Evolutionary conservation across 1,140 invertebrate species (phyloP).

Genomic region (Hylaeus volcanicus): DNA sequence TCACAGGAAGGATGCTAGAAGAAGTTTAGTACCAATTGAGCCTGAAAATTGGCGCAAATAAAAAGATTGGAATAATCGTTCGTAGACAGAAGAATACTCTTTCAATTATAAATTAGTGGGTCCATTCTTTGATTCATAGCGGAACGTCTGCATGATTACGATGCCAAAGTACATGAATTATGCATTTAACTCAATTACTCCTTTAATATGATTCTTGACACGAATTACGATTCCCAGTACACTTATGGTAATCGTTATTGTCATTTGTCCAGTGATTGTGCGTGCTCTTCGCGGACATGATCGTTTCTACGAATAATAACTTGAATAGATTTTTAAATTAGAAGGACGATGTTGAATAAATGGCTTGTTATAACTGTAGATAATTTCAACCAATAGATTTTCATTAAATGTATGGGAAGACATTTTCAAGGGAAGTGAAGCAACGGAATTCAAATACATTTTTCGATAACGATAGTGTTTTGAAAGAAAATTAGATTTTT

Average conservation of each 20-base stretch:
- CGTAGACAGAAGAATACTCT: background rate
- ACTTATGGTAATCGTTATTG: conserved; percentile 5
- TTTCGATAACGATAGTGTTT: background rate
- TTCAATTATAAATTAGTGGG: conserved; percentile 33
- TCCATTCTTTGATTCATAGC: conserved; percentile 19
- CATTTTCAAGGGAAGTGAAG: background rate
- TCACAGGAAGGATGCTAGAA: too few species aligned
- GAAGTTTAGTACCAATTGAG: background rate
- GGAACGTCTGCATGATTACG: background rate
- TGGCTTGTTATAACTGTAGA: too few species aligned
- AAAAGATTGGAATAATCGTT: background rate
- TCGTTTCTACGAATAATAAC: background rate
- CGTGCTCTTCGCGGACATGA: background rate
- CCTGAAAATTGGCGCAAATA: too few species aligned
- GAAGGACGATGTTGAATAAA: too few species aligned
- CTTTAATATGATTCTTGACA: conserved; percentile 20
- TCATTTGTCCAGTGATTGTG: background rate
- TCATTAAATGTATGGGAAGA: background rate
- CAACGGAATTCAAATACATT: background rate
- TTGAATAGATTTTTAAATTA: background rate
- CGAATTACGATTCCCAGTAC: background rate
- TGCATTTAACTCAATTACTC: conserved; percentile 28
- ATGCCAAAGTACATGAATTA: conserved; percentile 36
- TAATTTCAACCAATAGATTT: background rate
- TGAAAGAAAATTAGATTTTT: too few species aligned